A percentile compares a stretch with the other conserved stretches of the same genome.
These are phyloP conservation scores for Diachasma alloeum DNA, from an alignment of 1,140 invertebrate genomes.

Conservation along the genomic window DNA sequence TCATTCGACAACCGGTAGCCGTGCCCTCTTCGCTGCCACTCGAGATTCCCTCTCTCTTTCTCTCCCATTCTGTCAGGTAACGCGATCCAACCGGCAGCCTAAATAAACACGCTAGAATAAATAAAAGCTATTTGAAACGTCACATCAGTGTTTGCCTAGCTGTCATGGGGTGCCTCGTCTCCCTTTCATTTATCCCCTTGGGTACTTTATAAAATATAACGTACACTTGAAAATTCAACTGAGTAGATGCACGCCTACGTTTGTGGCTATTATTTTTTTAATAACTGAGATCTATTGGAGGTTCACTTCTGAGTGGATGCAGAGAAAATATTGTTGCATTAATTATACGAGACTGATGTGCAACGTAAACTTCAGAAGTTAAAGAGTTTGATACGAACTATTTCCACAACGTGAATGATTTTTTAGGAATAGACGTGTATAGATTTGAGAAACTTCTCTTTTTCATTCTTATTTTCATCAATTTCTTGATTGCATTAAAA, in stretches of 20 bases:
- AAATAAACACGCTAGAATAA: conserved; percentile 60
- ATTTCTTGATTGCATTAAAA: too few relatives aligned
- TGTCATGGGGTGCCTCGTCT: conserved; percentile 44
- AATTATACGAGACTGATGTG: too few relatives aligned
- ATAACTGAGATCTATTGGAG: neutral
- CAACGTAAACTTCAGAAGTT: too few relatives aligned
- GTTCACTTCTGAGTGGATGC: neutral
- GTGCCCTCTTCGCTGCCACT: conserved; percentile 41
- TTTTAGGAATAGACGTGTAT: too few relatives aligned
- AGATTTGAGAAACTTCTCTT: too few relatives aligned
- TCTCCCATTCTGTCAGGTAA: conserved; percentile 45
- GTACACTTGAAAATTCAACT: neutral
- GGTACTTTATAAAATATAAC: neutral
- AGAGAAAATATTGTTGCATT: too few relatives aligned
- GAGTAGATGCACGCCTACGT: neutral
- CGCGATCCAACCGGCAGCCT: conserved; percentile 53
- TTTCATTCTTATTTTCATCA: too few relatives aligned
- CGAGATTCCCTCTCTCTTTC: conserved; percentile 21
- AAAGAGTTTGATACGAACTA: too few relatives aligned
- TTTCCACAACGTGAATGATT: too few relatives aligned
- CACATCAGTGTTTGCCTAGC: conserved; percentile 55
- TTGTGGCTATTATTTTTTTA: neutral
- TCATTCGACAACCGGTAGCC: conserved; percentile 41
- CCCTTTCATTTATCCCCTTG: neutral
- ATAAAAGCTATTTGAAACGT: conserved; percentile 61